Conservation (phyloP, 2,888 invertebrate species). For the Autographa gamma region DNA sequence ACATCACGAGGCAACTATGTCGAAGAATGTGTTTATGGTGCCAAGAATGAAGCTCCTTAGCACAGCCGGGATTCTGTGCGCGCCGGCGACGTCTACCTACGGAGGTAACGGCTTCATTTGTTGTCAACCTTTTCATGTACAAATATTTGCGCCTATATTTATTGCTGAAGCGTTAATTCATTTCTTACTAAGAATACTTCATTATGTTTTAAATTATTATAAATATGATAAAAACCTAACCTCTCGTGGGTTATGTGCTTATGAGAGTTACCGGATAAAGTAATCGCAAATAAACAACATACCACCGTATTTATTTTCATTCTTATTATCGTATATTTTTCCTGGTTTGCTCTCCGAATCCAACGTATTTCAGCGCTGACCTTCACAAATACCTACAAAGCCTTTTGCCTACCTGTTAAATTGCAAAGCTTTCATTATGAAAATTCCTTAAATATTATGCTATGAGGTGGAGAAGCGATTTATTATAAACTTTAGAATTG, state of each 20-base stretch:
- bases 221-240: background rate
- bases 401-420: constrained; percentile 67
- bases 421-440: constrained; percentile 75
- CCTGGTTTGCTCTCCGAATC: constrained; percentile 55
- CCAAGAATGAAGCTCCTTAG: constrained; percentile 86
- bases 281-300: constrained; percentile 37
- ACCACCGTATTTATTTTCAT: constrained; percentile 24
- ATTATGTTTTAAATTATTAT: background rate
- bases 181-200: background rate
- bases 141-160: constrained; percentile 22
- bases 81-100: constrained; percentile 58
- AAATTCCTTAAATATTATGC: constrained; percentile 74
- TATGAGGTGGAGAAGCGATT: constrained; percentile 69
- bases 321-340: constrained; percentile 34
- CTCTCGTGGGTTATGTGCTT: background rate
- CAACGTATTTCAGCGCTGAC: constrained; percentile 60
- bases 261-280: constrained; percentile 24
- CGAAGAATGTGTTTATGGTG: constrained; percentile 88
- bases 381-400: constrained; percentile 66
- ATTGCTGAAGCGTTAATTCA: constrained; percentile 10
- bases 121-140: constrained; percentile 27
- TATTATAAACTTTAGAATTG: constrained; percentile 73
- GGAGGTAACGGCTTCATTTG: constrained; percentile 63
- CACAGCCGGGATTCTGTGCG: constrained; percentile 59
- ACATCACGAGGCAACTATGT: constrained; percentile 85